Evolutionary conservation across 1,140 invertebrate genomes (phyloP), one percentile per base, ranked within the genome.

Genomic region (Drosophila sulfurigaster): DNA sequence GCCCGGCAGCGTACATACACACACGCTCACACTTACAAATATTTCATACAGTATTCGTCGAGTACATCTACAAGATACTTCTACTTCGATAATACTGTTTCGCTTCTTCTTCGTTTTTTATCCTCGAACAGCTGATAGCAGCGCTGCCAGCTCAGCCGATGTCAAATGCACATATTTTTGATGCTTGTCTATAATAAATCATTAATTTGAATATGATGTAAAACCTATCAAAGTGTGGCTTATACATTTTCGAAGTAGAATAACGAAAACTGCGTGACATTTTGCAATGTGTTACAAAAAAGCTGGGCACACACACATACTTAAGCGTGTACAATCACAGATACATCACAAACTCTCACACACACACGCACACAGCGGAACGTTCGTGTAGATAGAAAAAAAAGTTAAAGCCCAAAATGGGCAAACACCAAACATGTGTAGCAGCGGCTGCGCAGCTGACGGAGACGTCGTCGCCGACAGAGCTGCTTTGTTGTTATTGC

Each of bases 391-490:
- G 63, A 54, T 62, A 72, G 64, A 20, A 67, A 60, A 60, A 67
- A 78, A 68, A 87, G 51, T 65, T 74, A 76, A 81, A 59, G 43
- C 81, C 57, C 63, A 54, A 87, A 88, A 75, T 78, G 81, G 80
- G 56, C 85, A 73, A 80, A 80, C 75, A 68, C 45, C 69, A 82
- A 89, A 81, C 81, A 89, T 83, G 81, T 89, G 81, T 82, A 77
- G 73, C 58, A 69, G 70, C 66, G 62, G 35, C 49, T 56, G 71
- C 67, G 73, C 73, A 71, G 59, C 72, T 4, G 20, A 48, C 60
- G 69, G 15, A 43, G 64, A 60, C 70, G 64, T 43, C 54, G 59
- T n/a, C 70, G 56, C 38, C 54, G 59, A 20, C 62, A 59, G 72
- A 49, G 48, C 28, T 66, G 56, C 11, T 25, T 75, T 78, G 57